Evolutionary conservation across 2,113 vertebrate species (phyloP), one percentile per base, ranked within the genome.

Genomic region (Coracopsis vasa): DNA sequence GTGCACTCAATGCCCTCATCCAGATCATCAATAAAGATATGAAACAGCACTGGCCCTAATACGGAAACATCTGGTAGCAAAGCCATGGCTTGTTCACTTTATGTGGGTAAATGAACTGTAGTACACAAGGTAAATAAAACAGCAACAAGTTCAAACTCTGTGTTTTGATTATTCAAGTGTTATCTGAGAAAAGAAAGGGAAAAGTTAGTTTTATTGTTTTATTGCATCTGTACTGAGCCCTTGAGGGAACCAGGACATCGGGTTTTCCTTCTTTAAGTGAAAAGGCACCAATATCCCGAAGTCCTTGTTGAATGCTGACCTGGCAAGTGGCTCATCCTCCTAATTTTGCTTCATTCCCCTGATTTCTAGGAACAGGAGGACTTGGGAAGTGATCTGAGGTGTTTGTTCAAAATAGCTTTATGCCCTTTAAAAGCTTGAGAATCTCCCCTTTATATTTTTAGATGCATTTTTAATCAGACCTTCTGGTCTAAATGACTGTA

Each of bases 11-110:
- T 58, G 20, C 33, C 20, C 33, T 58, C 33, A 24, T 58, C 56
- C 56, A 58, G 33, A 35, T 58, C 21, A 58, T 58, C 33, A 23
- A 58, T 24, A 35, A 58, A 58, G 33, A 35, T n/a, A 58, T 35
- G 35, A 58, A 58, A 58, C 56, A 58, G 56, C 14, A 58, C 56
- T 58, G 33, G 13, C 20, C 56, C 33, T 35, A 58, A 35, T 35
- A 58, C 24, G 56, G 56, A 58, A 24, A 58, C 56, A 35, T 58
- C 45, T 8, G 53, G 41, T 7, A 12, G 62, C 13, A 3, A 4
- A 33, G 65, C 4, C n/a, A 0, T 0, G n/a, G 28, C 3, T 20
- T 8, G 50, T 19, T 19, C 19, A 33, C 37, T 0, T 10, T 9
- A 77, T 33, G 85, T 81, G 33, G 71, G 50, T n/a, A 13, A 13